Base-by-base conservation (phyloP, 2,797 vertebrate species). In the Neostethus bicornis region DNA sequence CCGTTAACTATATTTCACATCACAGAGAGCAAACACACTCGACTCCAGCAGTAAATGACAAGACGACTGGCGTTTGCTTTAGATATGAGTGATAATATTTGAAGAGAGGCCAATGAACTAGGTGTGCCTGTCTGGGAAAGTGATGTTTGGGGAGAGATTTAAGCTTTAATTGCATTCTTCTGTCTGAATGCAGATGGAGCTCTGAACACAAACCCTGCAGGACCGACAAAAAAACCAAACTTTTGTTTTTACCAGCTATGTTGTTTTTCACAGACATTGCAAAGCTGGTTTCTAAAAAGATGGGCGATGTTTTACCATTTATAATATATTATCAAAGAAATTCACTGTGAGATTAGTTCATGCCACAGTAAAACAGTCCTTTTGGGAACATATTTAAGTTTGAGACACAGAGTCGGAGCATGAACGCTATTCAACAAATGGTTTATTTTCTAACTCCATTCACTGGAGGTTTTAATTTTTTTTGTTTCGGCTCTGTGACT, bases 41-140 rank as follows among this genome's bases (percentile, higher is more conserved):
- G 1, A 79, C 73, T 31, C 61, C 49, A 70, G 64, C 75, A 79
- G 78, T 67, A 83, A 86, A 90, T 79, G 68, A 88, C 64, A 54
- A 78, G 83, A 80, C 88, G 83, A 87, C 83, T 80, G 46, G 68
- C 67, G 87, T 92, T 92, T 92, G 81, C 90, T 86, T 91, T 90
- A 73, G 88, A 91, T 89, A 90, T 87, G 87, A 91, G 76, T 69
- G 81, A 86, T 89, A 90, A 91, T 92, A 91, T 91, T 91, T 90
- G 80, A 83, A 77, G 79, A 91, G 56, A 46, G 55, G 64, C 48
- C 29, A 31, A 60, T 61, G 73, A 77, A 73, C 61, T 75, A 78
- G 84, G 66, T 87, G 85, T 44, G 76, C 64, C 52, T 72, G 59
- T 57, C 60, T 73, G 80, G 78, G 79, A 73, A 65, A 61, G 70